These are phyloP conservation scores for Acromyrmex heyeri DNA, from an alignment of 1,140 invertebrate genomes.

Conservation along the genomic window DNA sequence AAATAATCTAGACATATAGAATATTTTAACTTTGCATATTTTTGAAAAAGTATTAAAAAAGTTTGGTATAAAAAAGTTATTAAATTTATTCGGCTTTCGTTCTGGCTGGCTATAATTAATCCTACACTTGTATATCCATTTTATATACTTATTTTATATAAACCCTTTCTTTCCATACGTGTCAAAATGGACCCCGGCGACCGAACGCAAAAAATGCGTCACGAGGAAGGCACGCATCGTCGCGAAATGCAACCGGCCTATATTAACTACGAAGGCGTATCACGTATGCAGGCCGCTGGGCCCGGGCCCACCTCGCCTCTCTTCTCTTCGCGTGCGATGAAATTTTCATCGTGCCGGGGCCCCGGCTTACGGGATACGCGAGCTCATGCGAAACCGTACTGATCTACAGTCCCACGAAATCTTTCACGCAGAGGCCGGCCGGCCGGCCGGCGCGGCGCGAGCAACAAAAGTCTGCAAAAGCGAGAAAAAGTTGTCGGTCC, in stretches of 20 bases:
- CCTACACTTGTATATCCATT: background rate
- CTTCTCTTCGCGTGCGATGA: slow-evolving; percentile 75
- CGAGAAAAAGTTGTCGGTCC: slow-evolving; percentile 75
- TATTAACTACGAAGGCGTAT: slow-evolving; percentile 80
- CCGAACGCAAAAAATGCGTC: slow-evolving; percentile 44
- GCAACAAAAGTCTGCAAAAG: slow-evolving; percentile 71
- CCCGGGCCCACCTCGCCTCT: slow-evolving; percentile 73
- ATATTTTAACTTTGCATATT: too few relatives aligned
- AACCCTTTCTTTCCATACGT: background rate
- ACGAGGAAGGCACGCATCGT: slow-evolving; percentile 52
- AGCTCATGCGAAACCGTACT: slow-evolving; percentile 72
- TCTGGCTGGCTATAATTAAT: background rate
- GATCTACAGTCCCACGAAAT: slow-evolving; percentile 72
- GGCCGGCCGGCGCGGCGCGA: slow-evolving; percentile 55
- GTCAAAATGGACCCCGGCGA: slow-evolving; percentile 8
- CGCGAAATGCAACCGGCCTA: slow-evolving; percentile 78
- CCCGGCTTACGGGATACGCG: slow-evolving; percentile 59
- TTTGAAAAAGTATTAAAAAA: background rate
- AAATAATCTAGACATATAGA: background rate
- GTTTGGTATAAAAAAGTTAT: background rate
- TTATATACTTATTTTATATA: background rate
- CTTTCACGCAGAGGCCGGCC: slow-evolving; percentile 46
- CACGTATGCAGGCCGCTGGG: slow-evolving; percentile 80
- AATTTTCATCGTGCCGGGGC: slow-evolving; percentile 76
- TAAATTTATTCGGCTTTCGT: background rate